Evolutionary conservation across 2,113 vertebrate genomes (phyloP), one percentile per base, ranked within the genome.

Genomic region (Heterotis niloticus): DNA sequence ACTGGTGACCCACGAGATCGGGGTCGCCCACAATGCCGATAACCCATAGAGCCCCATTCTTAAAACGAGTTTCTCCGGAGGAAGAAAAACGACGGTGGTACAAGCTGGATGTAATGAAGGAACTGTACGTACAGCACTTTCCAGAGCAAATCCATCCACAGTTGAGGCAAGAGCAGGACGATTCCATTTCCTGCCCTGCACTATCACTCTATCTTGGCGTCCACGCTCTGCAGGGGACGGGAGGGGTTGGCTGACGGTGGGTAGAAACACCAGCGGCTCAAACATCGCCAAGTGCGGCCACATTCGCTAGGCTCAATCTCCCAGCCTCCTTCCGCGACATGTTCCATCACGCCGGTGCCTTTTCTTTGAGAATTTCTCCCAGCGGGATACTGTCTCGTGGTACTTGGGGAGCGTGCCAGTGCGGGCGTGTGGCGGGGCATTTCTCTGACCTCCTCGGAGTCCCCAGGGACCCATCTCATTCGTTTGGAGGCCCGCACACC

Each of bases 41-140:
- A 34, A 80, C 67, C 82, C 83, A 81, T 85, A 68, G 81, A 84
- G 79, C 75, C 67, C 64, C 62, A 69, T 68, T 69, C 79, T 79
- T 78, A 72, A 79, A 78, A 84, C 77, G 34, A 44, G 34, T 44
- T 44, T 44, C 34, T 44, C 34, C 34, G 7, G 34, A 44, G 34
- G 7, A 44, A 44, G 34, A 7, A 44, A 44, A 44, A 44, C 34
- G 34, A 4, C 34, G 3, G 7, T 4, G 7, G 34, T 44, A 44
- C 34, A 44, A 44, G 34, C 3, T n/a, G 34, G 34, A 44, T 44
- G 34, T 44, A 44, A 44, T 44, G 34, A 29, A 20, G 18, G 20
- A 23, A 13, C 10, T 0, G 66, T 68, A 5, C n/a, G 16, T 9
- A 10, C 5, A n/a, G 54, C 10, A 0, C 44, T 24, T 24, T 26